Evolutionary conservation across 2,888 invertebrate genomes (phyloP).

Genomic region (Argyresthia goedartella): DNA sequence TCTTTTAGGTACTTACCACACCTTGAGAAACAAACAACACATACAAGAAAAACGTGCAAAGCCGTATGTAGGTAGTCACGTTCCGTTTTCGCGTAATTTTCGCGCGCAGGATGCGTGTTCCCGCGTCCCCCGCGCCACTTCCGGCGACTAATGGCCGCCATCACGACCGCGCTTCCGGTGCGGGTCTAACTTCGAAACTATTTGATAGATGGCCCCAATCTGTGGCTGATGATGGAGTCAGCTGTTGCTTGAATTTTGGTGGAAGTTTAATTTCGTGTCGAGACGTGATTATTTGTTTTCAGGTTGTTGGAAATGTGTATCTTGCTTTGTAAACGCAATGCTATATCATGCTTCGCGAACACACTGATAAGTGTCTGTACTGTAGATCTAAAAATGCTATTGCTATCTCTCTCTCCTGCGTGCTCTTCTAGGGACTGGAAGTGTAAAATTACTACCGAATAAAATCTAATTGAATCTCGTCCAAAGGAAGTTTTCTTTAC

Average conservation of each 20-base stretch:
- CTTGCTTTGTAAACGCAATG: too few relatives aligned
- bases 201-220: constrained; percentile 10
- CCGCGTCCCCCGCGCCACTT: neutral
- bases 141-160: constrained; percentile 30
- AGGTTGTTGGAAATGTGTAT: too few relatives aligned
- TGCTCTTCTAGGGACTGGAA: too few relatives aligned
- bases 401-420: too few relatives aligned
- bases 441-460: too few relatives aligned
- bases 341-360: too few relatives aligned
- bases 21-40: neutral
- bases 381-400: too few relatives aligned
- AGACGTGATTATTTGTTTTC: neutral
- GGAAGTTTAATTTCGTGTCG: neutral
- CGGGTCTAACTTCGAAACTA: constrained; percentile 9
- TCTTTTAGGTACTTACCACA: too few relatives aligned
- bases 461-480: too few relatives aligned
- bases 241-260: neutral
- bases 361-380: too few relatives aligned
- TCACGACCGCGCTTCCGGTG: constrained; percentile 21
- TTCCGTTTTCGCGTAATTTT: constrained; percentile 1
- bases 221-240: neutral
- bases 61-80: neutral
- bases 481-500: too few relatives aligned
- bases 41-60: neutral
- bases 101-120: neutral